phyloP scores from a whole-genome alignment of 2,888 invertebrate species.

The Cheilosia vernalis region DNA sequence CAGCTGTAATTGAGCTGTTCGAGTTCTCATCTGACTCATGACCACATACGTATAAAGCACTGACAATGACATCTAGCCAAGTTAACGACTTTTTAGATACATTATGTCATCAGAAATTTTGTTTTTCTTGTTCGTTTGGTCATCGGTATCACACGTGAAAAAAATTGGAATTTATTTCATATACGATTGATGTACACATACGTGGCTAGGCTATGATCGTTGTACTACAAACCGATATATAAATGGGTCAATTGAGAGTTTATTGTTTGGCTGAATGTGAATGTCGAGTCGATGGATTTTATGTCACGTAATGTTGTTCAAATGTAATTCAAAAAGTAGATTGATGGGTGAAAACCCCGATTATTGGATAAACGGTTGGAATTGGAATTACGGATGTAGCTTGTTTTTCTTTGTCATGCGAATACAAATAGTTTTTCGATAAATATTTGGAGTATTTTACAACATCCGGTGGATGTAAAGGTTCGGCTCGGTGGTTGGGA shows the following conservation, averaged over 20 bases:
- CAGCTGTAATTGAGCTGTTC: conserved; percentile 10
- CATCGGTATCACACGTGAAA: conserved; percentile 31
- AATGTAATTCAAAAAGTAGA: conserved; percentile 35
- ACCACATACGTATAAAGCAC: not conserved
- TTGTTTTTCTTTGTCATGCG: not conserved
- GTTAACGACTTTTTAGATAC: conserved; percentile 2
- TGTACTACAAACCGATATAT: not conserved
- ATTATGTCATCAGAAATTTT: conserved; percentile 18
- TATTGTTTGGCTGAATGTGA: conserved; percentile 33
- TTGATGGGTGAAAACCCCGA: conserved; percentile 25
- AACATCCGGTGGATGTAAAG: not conserved
- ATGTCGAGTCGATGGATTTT: conserved; percentile 24
- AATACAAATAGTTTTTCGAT: not conserved
- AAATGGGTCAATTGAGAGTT: conserved; percentile 44
- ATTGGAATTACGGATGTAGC: not conserved
- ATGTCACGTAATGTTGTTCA: conserved; percentile 42
- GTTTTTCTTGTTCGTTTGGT: not conserved
- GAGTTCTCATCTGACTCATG: conserved; percentile 10
- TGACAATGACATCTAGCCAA: not conserved
- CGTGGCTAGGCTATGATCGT: too few relatives aligned
- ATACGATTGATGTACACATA: not conserved
- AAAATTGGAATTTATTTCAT: conserved; percentile 18
- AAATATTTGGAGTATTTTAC: conserved; percentile 2
- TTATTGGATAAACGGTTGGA: conserved; percentile 18
- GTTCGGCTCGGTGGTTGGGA: too few relatives aligned